Base-by-base conservation (phyloP, 2,888 invertebrate genomes). In the Nudaria mundana region DNA sequence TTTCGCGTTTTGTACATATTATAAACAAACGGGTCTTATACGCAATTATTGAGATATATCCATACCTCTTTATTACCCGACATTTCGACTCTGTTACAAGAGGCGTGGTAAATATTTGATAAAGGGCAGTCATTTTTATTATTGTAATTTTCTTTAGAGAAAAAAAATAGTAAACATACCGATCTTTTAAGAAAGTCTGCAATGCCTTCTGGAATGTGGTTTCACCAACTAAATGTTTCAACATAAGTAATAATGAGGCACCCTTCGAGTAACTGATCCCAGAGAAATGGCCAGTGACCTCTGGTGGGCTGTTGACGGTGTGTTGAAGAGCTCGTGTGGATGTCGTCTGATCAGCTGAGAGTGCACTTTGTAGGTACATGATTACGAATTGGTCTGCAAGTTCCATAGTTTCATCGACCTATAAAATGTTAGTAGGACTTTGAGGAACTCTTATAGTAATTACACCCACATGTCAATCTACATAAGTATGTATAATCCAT, bases 181-280 rank as follows among this genome's bases (percentile, higher is more conserved):
- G 78, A 5, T 67, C 63, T 1, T 48, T 38, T 7, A 93, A 79
- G 56, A 93, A 93, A 2, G 67, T 43, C 15, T 81, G 78, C 34
- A 94, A 63, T 0, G 92, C 91, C 28, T 72, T 73, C 53, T 82
- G 80, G 61, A 94, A 94, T 0, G 88, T 81, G 0, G 67, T 60
- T 3, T 83, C 75, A 3, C 91, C 91, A 18, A 93, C 70, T 10
- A 90, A 78, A 60, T 93, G 90, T 48, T 91, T 91, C 32, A 94
- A 65, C 94, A 94, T 94, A 20, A 93, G 89, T 11, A 94, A 81
- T 1, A 93, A 72, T 0, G 90, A 65, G 3, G 86, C 91, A 2
- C 92, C 93, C 69, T 95, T 95, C 10, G 90, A 90, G 61, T 94
- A 95, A 3, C 93, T 91, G 56, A 94, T 93, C 5, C 84, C 89